These are phyloP conservation scores for Exocentrus adspersus DNA, from an alignment of 2,888 invertebrate genomes.

Conservation along the genomic window DNA sequence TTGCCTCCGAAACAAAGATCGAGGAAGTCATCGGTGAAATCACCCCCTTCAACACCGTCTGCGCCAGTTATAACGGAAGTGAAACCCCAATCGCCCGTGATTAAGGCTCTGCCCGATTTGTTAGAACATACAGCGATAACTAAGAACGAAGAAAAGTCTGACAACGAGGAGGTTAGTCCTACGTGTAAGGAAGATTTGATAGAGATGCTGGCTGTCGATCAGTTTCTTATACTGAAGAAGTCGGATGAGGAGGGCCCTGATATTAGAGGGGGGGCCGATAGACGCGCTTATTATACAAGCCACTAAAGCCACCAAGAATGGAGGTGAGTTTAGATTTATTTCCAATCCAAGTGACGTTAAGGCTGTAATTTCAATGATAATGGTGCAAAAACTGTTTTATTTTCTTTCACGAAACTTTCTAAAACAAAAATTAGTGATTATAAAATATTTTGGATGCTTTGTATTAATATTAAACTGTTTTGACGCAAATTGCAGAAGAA, in stretches of 20 bases:
- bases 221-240: slow-evolving; percentile 82
- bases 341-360: no score
- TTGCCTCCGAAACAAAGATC: slow-evolving; percentile 69
- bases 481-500: slow-evolving; percentile 56
- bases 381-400: no score
- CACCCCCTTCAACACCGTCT: slow-evolving; percentile 36
- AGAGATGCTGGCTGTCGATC: slow-evolving; percentile 83
- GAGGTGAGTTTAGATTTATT: slow-evolving; percentile 52
- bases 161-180: slow-evolving; percentile 39
- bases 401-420: no score
- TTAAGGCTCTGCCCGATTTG: slow-evolving; percentile 59
- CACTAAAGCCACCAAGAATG: slow-evolving; percentile 91
- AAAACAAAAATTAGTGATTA: no score
- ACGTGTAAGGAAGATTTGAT: slow-evolving; percentile 69
- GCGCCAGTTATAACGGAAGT: slow-evolving; percentile 31
- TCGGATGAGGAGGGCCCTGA: slow-evolving; percentile 88
- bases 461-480: slow-evolving; percentile 35
- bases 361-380: no score
- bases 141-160: slow-evolving; percentile 43
- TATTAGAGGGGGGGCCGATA: slow-evolving; percentile 90
- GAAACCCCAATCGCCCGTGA: slow-evolving; percentile 45
- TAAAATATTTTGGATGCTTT: background rate
- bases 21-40: slow-evolving; percentile 61
- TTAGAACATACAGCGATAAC: slow-evolving; percentile 57
- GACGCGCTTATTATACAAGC: slow-evolving; percentile 97